These are phyloP conservation scores for Arge pagana DNA, from an alignment of 2,888 invertebrate species.

Conservation along the genomic window DNA sequence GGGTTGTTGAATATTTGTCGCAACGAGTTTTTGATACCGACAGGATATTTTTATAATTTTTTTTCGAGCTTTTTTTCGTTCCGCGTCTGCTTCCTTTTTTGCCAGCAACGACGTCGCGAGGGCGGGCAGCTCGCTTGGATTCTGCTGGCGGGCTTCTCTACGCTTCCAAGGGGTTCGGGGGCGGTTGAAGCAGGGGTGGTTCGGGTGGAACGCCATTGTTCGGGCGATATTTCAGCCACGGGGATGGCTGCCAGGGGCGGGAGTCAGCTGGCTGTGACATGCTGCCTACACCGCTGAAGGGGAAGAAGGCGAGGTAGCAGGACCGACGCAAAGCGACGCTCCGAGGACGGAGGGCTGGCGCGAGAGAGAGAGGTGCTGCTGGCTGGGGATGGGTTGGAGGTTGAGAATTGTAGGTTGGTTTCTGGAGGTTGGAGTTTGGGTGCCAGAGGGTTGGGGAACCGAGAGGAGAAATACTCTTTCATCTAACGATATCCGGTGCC, in stretches of 20 bases:
- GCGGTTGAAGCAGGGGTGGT: constrained; percentile 19
- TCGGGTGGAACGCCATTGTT: constrained; percentile 53
- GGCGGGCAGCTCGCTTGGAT: constrained; percentile 33
- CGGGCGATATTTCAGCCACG: constrained; percentile 55
- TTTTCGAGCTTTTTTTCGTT: constrained; percentile 28
- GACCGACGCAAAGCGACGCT: constrained; percentile 50
- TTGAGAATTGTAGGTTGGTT: not conserved
- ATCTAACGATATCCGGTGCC: constrained; percentile 45
- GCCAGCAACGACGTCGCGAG: constrained; percentile 19
- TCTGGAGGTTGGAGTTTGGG: not conserved
- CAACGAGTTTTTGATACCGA: too few relatives aligned
- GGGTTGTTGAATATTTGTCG: too few relatives aligned
- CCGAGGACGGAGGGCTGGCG: constrained; percentile 46
- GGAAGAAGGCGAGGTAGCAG: constrained; percentile 52
- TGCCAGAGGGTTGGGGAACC: too few relatives aligned
- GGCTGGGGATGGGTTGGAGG: constrained; percentile 4
- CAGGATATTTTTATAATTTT: too few relatives aligned
- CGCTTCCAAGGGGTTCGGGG: constrained; percentile 25
- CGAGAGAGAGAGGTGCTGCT: constrained; percentile 25
- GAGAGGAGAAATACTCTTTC: constrained; percentile 43
- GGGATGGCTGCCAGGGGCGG: constrained; percentile 47
- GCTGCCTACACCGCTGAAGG: constrained; percentile 54
- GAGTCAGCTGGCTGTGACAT: constrained; percentile 59
- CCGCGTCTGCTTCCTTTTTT: constrained; percentile 4
- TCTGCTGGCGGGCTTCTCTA: constrained; percentile 33